These are phyloP conservation scores for Callaeas wilsoni DNA, from an alignment of 2,113 vertebrate genomes.

Conservation along the genomic window DNA sequence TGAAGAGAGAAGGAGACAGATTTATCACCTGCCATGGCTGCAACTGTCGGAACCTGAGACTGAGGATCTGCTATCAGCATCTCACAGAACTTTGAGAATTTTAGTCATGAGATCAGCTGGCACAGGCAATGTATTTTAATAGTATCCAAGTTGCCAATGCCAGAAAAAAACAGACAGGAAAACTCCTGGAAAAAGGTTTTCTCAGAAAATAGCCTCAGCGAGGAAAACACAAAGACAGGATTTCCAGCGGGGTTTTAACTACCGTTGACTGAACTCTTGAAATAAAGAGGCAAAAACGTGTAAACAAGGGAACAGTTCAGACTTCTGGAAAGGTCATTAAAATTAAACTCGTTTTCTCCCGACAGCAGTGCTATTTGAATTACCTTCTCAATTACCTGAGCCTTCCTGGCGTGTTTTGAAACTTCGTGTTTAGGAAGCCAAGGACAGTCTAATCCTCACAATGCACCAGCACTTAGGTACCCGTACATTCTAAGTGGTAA, in stretches of 20 bases:
- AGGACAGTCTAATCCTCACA: not conserved
- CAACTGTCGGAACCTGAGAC: not conserved
- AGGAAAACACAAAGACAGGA: not conserved
- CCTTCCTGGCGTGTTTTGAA: not conserved
- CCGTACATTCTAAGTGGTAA: not conserved
- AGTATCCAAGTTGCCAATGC: not conserved
- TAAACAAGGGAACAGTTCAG: not conserved
- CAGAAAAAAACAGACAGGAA: not conserved
- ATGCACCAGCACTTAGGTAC: not conserved
- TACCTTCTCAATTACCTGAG: not conserved
- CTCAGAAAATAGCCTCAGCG: fast-evolving
- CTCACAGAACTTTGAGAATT: not conserved
- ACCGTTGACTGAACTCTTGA: not conserved
- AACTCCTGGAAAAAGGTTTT: not conserved
- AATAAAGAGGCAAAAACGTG: not conserved
- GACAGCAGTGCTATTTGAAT: not conserved
- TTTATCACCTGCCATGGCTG: not conserved
- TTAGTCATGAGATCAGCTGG: not conserved
- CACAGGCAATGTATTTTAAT: not conserved
- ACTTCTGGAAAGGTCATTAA: not conserved
- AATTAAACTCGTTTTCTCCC: not conserved
- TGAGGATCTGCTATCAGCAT: not conserved
- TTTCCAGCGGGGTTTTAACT: not conserved
- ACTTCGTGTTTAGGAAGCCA: not conserved
- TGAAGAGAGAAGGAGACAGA: not conserved